These are phyloP conservation scores for Philypnodon macrostomus DNA, from an alignment of 2,797 vertebrate genomes.

Conservation along the genomic window DNA sequence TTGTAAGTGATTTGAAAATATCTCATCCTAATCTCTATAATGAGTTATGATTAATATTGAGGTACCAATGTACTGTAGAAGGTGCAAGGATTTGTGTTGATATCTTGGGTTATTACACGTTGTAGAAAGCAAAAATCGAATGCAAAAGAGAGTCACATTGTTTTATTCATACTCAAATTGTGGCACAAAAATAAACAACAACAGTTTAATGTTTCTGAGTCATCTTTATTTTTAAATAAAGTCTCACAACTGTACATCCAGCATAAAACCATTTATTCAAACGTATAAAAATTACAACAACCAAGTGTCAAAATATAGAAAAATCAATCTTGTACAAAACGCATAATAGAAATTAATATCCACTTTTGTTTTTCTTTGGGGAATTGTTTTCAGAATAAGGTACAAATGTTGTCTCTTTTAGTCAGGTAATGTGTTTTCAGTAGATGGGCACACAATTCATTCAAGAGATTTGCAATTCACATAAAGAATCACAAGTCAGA, in stretches of 20 bases:
- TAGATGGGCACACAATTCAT: conserved; percentile 48
- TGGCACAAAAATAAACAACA: conserved; percentile 1
- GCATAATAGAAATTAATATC: conserved; percentile 55
- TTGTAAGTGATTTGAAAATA: too few relatives aligned
- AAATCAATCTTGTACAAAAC: conserved; percentile 74
- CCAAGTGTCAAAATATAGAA: conserved; percentile 68
- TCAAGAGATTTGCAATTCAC: conserved; percentile 47
- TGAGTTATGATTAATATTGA: conserved; percentile 38
- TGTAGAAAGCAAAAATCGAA: background rate
- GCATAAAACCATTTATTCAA: conserved; percentile 76
- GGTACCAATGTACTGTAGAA: conserved; percentile 3
- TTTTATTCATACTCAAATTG: background rate
- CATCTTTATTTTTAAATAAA: conserved; percentile 3
- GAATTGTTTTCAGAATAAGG: conserved; percentile 56
- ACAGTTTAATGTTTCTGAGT: background rate
- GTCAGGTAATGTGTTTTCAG: conserved; percentile 29
- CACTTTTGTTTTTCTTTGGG: conserved; percentile 45
- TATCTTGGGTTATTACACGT: background rate
- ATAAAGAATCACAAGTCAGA: conserved; percentile 54
- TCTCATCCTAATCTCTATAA: too few relatives aligned
- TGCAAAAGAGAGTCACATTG: background rate
- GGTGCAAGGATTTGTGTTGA: background rate
- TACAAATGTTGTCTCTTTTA: conserved; percentile 50
- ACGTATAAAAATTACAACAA: conserved; percentile 73
- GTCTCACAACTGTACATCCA: conserved; percentile 26